Evolutionary conservation across 2,797 vertebrate genomes (phyloP).

Genomic region (Pipistrellus pipistrellus): DNA sequence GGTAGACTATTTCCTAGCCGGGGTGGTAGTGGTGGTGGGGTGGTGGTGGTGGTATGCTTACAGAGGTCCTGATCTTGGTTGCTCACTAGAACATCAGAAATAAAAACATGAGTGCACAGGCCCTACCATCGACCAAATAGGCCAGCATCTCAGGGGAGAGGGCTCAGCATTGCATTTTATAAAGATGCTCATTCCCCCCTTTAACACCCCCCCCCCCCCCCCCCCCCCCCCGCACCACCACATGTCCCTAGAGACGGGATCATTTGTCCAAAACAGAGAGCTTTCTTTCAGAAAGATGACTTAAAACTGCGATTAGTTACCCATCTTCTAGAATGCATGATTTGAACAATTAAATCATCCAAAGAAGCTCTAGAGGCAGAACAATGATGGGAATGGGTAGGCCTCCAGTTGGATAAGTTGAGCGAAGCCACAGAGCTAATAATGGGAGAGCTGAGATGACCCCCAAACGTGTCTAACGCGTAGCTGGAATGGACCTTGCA

Average conservation of each 20-base stretch:
- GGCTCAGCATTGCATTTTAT: not conserved
- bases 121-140: not conserved
- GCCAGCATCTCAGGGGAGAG: not conserved
- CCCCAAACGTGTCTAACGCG: not conserved
- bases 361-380: not conserved
- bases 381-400: not conserved
- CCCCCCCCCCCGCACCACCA: too few species aligned
- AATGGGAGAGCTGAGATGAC: not conserved
- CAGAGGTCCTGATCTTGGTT: not conserved
- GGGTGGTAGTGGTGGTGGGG: not conserved
- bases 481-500: not conserved
- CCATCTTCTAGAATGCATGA: not conserved
- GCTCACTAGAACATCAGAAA: not conserved
- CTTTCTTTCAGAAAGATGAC: slow-evolving; percentile 18
- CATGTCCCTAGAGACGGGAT: not conserved
- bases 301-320: not conserved
- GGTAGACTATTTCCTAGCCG: not conserved
- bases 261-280: not conserved
- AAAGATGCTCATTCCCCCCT: not conserved
- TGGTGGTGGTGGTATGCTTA: not conserved
- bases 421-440: not conserved
- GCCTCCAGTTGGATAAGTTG: not conserved
- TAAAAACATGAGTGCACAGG: not conserved
- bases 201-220: too few species aligned
- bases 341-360: slow-evolving; percentile 3